phyloP scores from a whole-genome alignment of 2,797 vertebrate genomes.

The Hypotaenidia okinawae region DNA sequence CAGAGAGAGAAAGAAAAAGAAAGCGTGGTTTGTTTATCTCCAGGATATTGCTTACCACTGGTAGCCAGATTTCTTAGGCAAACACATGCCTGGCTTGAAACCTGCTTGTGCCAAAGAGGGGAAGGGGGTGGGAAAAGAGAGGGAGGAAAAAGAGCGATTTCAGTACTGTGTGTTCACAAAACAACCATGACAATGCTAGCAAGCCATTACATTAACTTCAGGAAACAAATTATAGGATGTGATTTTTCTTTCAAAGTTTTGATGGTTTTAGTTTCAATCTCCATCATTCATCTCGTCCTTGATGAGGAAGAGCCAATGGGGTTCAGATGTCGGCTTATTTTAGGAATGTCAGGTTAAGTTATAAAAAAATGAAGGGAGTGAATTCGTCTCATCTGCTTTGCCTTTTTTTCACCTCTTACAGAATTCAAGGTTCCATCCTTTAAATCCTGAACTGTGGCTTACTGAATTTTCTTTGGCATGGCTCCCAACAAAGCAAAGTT shows the following conservation, averaged over 20 bases:
- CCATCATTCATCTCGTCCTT: not conserved
- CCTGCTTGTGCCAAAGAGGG: conserved; percentile 70
- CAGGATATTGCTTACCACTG: conserved; percentile 76
- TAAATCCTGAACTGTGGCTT: not conserved
- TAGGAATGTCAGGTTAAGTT: not conserved
- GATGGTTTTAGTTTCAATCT: not conserved
- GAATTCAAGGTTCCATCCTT: not conserved
- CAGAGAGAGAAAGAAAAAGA: not conserved
- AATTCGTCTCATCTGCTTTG: not conserved
- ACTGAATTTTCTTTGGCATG: not conserved
- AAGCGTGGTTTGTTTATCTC: not conserved
- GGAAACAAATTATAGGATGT: not conserved
- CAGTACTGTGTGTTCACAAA: not conserved
- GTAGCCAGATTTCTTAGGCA: conserved; percentile 81
- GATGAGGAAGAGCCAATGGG: not conserved
- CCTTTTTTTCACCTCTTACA: not conserved
- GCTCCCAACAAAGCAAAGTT: not conserved
- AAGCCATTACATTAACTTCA: not conserved
- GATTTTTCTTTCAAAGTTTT: not conserved
- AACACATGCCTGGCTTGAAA: conserved; percentile 84
- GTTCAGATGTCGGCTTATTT: not conserved
- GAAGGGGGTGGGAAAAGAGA: not conserved
- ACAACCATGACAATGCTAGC: not conserved
- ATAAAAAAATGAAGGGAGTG: not conserved
- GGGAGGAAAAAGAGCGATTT: not conserved